Evolutionary conservation across 2,113 vertebrate species (phyloP), one percentile per base, ranked within the genome.

Genomic region (Copsychus sechellarum): DNA sequence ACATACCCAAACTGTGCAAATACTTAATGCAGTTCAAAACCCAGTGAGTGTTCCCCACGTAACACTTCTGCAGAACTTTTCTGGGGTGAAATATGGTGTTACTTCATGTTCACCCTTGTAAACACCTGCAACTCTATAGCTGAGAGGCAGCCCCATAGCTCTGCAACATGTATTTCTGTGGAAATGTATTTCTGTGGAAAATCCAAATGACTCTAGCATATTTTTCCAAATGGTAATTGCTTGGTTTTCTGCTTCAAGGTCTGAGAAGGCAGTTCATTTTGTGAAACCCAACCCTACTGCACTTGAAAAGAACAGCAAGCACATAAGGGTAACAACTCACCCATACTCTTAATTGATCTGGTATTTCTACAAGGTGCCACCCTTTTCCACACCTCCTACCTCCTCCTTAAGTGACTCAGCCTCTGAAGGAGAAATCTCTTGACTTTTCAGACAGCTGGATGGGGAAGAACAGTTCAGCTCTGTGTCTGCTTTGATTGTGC

Each of bases 311-410:
- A 92, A 91, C 57, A 74, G 77, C 57, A 93, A 96, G 92, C 83
- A 92, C 67, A 38, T 83, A 60, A 95, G 79, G 60, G 33, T 47
- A 87, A 90, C 74, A 91, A 57, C 56, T 95, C 77, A 90, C 95
- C 9, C 19, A 82, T 93, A 87, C 91, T 93, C 96, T 90, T 96
- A 96, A 97, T 96, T 95, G 97, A 98, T 92, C 82, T 96, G 96
- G 97, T 97, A 98, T 98, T 97, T 97, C 91, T 95, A 73, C 72
- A 90, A 97, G 96, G 98, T 98, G 98, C 98, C 99, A 98, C 99
- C 99, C 97, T 96, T 87, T 98, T 98, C 97, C 97, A 98, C 95
- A 98, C 98, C 97, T 97, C 97, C 94, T 93, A 86, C 98, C 98
- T 97, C 98, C 97, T 98, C 98, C 98, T 97, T 93, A 96, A 71